These are phyloP conservation scores for Mesorhabditis spiculigera DNA, from an alignment of 2,888 invertebrate species.

Conservation along the genomic window DNA sequence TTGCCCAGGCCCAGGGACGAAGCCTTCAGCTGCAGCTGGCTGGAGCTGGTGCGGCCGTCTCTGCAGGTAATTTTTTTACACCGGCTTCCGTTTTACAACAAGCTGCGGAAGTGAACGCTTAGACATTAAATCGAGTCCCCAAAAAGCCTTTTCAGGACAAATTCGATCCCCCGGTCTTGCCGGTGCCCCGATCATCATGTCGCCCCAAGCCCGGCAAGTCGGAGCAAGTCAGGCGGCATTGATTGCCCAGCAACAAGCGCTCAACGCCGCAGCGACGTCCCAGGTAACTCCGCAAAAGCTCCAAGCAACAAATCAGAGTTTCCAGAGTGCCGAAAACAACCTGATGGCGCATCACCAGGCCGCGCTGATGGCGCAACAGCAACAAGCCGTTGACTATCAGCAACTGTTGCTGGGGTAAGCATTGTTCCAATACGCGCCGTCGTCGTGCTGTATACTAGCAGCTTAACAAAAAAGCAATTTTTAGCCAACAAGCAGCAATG, in stretches of 20 bases:
- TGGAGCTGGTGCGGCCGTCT: background rate
- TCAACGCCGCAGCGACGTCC: constrained; percentile 10
- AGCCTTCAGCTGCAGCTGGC: background rate
- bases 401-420: constrained; percentile 37
- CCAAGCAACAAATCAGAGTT: background rate
- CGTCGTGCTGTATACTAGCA: background rate
- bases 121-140: constrained; percentile 7
- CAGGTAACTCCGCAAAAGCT: constrained; percentile 5
- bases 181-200: constrained; percentile 49
- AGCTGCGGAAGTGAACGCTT: constrained; percentile 17
- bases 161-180: constrained; percentile 12
- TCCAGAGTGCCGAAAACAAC: background rate
- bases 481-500: background rate
- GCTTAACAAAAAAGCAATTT: background rate
- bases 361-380: constrained; percentile 32
- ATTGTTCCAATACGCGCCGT: background rate
- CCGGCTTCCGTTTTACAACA: constrained; percentile 23
- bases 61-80: constrained; percentile 15
- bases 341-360: constrained; percentile 32
- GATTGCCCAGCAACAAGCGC: constrained; percentile 13
- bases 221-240: constrained; percentile 13
- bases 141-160: background rate
- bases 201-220: constrained; percentile 35
- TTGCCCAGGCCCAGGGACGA: background rate
- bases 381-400: constrained; percentile 40